A percentile compares a stretch with the other conserved stretches of the same genome.
Conservation (phyloP, 2,888 invertebrate genomes). For the Shargacucullia verbasci region DNA sequence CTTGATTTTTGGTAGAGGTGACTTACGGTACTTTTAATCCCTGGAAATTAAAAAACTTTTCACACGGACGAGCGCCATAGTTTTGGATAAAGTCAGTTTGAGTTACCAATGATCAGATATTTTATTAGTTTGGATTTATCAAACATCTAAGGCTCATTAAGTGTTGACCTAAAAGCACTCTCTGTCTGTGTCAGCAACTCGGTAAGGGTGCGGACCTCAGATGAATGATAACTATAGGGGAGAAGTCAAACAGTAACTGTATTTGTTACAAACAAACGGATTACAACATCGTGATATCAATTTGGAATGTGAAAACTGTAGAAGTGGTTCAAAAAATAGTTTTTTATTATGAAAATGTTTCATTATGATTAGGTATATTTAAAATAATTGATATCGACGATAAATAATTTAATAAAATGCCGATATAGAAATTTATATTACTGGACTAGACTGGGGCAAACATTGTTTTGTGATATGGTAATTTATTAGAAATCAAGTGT, state of each 20-base stretch:
- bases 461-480: no score
- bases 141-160: conserved; percentile 68
- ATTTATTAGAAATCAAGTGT: no score
- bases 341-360: not conserved
- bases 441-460: no score
- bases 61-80: no score
- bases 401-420: no score
- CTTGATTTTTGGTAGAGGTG: no score
- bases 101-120: not conserved
- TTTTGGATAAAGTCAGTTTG: no score
- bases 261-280: conserved; percentile 70
- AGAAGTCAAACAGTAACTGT: conserved; percentile 65
- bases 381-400: no score
- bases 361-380: no score
- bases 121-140: conserved; percentile 10
- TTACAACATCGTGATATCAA: conserved; percentile 62
- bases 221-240: conserved; percentile 64
- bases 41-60: no score
- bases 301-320: conserved; percentile 52
- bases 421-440: no score
- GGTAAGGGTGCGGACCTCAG: conserved; percentile 64
- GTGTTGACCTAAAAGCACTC: conserved; percentile 65
- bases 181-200: conserved; percentile 41
- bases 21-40: no score
- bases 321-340: conserved; percentile 37